Evolutionary conservation across 2,888 invertebrate species (phyloP).

Genomic region (Andrena bucephala): DNA sequence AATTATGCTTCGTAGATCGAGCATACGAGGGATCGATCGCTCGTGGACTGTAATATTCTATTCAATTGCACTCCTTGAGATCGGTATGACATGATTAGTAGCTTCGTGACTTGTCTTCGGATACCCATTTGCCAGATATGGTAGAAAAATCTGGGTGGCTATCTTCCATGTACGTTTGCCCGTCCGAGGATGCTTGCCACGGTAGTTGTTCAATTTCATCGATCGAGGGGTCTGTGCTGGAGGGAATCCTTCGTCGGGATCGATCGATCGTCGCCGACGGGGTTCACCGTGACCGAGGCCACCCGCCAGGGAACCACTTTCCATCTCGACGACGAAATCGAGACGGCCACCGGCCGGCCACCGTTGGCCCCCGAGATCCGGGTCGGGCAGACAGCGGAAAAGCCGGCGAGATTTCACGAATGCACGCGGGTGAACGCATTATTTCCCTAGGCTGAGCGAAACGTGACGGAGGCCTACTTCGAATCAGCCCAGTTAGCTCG

Average conservation of each 20-base stretch:
- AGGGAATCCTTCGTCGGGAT: neutral
- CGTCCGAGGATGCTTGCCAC: too few species aligned
- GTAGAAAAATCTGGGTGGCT: too few species aligned
- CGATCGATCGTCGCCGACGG: constrained; percentile 2
- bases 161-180: too few species aligned
- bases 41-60: neutral
- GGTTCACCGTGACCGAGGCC: neutral
- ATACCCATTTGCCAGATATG: too few species aligned
- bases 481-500: constrained; percentile 73
- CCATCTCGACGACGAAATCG: constrained; percentile 71
- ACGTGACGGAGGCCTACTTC: constrained; percentile 72
- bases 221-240: too few species aligned
- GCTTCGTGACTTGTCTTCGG: neutral
- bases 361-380: constrained; percentile 7
- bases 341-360: constrained; percentile 12
- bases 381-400: constrained; percentile 22
- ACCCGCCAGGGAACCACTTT: constrained; percentile 72
- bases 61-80: neutral
- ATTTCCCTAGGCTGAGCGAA: constrained; percentile 58
- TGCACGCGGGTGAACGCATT: constrained; percentile 24
- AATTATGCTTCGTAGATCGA: neutral
- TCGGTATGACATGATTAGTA: neutral
- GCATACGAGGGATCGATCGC: neutral
- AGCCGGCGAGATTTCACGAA: neutral
- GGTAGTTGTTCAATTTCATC: too few species aligned